A percentile compares a stretch with the other conserved stretches of the same genome.
Conservation (phyloP, 1,140 invertebrate species). For the Drosophila orosa region DNA sequence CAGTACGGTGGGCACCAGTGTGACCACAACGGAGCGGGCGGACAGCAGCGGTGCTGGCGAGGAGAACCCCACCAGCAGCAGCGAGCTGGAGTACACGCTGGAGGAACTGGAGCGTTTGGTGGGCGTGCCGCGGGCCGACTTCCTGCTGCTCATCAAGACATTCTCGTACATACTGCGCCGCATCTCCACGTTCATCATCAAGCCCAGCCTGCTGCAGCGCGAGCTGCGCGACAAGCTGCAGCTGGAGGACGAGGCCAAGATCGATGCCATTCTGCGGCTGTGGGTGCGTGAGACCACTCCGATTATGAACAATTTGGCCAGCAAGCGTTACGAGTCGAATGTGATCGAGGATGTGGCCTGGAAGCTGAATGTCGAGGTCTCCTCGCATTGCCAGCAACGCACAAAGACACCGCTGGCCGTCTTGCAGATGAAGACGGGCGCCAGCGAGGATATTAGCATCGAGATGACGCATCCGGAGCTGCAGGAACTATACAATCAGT, state of each 20-base stretch:
- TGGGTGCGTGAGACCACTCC: constrained; percentile 82
- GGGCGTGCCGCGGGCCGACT: constrained; percentile 75
- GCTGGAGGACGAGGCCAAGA: constrained; percentile 81
- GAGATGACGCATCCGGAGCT: constrained; percentile 82
- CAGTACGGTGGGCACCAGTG: constrained; percentile 62
- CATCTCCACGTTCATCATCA: constrained; percentile 83
- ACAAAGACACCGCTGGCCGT: constrained; percentile 76
- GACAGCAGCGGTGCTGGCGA: constrained; percentile 37
- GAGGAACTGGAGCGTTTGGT: constrained; percentile 80
- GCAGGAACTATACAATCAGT: constrained; percentile 79
- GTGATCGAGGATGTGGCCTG: constrained; percentile 81
- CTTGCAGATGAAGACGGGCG: constrained; percentile 75
- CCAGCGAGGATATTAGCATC: constrained; percentile 78
- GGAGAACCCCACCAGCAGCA: constrained; percentile 46
- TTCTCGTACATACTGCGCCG: constrained; percentile 82
- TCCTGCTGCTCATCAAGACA: constrained; percentile 80
- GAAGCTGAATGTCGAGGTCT: constrained; percentile 80
- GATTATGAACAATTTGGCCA: constrained; percentile 77
- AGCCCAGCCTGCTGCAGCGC: constrained; percentile 74
- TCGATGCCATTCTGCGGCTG: constrained; percentile 79
- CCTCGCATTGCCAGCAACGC: constrained; percentile 82
- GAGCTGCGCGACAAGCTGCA: constrained; percentile 81
- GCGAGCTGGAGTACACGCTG: constrained; percentile 72
- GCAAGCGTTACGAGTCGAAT: constrained; percentile 79
- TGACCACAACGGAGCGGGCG: constrained; percentile 61